Percentiles rank a stretch among this genome's conserved stretches.
Evolutionary conservation across 2,888 invertebrate genomes (phyloP).

Genomic region (Allolobophora icterica): DNA sequence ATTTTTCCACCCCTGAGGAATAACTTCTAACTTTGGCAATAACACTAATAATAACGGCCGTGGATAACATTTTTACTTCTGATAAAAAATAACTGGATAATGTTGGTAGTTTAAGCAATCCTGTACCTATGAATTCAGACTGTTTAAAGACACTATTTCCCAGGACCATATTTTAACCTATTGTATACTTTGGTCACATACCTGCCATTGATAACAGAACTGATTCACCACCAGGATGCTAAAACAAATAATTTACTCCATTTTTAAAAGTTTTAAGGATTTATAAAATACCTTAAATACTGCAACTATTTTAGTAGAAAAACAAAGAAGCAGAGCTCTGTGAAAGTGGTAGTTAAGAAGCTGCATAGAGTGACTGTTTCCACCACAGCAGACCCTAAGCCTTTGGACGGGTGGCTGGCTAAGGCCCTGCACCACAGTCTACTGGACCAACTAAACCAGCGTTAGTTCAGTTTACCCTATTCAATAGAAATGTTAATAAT

Average conservation of each 20-base stretch:
- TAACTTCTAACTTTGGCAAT: too few relatives aligned
- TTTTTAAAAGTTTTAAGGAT: not conserved
- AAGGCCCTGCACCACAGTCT: too few relatives aligned
- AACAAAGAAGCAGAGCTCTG: too few relatives aligned
- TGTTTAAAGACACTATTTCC: not conserved
- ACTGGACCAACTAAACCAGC: not conserved
- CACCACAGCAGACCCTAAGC: too few relatives aligned
- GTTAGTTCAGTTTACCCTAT: not conserved
- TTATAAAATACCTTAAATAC: not conserved
- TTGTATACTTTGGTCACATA: not conserved
- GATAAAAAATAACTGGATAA: not conserved
- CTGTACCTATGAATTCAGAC: not conserved
- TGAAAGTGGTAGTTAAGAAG: not conserved
- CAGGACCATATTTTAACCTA: not conserved
- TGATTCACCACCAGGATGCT: conserved; percentile 52
- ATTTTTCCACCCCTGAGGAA: too few relatives aligned
- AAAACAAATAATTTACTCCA: conserved; percentile 34
- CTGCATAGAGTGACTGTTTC: not conserved
- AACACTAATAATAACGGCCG: too few relatives aligned
- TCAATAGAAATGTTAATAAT: too few relatives aligned
- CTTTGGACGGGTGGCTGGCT: too few relatives aligned
- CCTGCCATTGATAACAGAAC: conserved; percentile 47
- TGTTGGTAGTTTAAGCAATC: not conserved
- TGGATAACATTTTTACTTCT: not conserved
- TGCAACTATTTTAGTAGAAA: not conserved